Evolutionary conservation across 2,888 invertebrate species (phyloP).

Genomic region (Oxytorus armatus): DNA sequence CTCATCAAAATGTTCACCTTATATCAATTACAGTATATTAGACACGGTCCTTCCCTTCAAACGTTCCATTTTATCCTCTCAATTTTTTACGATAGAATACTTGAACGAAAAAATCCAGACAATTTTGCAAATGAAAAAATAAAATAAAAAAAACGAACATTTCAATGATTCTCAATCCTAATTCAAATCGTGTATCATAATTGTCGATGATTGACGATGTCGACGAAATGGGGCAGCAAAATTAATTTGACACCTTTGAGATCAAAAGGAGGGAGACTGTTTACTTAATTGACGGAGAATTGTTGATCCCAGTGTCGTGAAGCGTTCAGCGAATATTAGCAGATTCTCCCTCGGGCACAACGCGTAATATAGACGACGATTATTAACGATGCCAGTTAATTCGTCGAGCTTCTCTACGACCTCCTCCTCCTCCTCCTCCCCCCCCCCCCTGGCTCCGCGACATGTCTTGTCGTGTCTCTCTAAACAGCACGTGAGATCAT

Average conservation of each 20-base stretch:
- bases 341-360: constrained; percentile 20
- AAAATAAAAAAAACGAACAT: too few species aligned
- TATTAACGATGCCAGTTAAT: constrained; percentile 64
- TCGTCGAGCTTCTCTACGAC: too few species aligned
- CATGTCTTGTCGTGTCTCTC: constrained; percentile 63
- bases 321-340: constrained; percentile 50
- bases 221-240: neutral
- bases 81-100: too few species aligned
- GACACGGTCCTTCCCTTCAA: neutral
- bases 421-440: too few species aligned
- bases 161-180: too few species aligned
- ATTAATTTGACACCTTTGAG: constrained; percentile 19
- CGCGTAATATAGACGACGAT: constrained; percentile 48
- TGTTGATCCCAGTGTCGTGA: constrained; percentile 35
- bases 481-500: constrained; percentile 55
- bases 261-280: neutral
- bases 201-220: neutral
- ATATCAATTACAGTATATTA: neutral
- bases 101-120: too few species aligned
- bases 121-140: too few species aligned
- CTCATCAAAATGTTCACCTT: neutral
- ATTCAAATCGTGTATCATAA: neutral
- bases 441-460: constrained; percentile 37
- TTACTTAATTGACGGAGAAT: constrained; percentile 41
- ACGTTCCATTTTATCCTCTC: neutral